Base-by-base conservation (phyloP, 2,797 vertebrate genomes). In the Morelia viridis region DNA sequence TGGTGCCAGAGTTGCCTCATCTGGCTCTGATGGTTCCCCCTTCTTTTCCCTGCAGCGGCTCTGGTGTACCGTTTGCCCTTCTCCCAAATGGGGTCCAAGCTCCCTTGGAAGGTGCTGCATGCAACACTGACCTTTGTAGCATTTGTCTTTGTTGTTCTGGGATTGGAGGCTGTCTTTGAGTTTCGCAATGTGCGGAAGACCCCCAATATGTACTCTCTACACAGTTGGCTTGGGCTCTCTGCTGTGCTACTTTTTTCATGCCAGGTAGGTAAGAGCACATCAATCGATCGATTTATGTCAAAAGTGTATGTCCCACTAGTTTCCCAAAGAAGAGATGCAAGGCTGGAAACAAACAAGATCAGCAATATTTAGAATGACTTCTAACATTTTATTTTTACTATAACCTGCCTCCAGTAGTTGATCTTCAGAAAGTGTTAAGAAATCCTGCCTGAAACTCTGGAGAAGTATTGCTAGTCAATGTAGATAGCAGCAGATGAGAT, bases 211-310 rank as follows among this genome's bases (percentile, higher is more conserved):
- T 99, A 99, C 95, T 99, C 99, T 0, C 90, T 99, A 93, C 99
- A 99, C 97, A 99, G 99, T 97, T 99, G 99, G 99, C 94, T 99
- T 89, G 99, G 99, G 41, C 97, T 99, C 50, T 80, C 58, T 19
- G 97, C 98, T 0, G 89, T 97, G 1, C 94, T 98, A 90, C 97
- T 99, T 71, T 99, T 99, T 3, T 96, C 98, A 88, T 93, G 96
- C 9, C 99, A 99, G 98, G 99, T 99, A 93, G 31, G 96, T 96
- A 7, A 65, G 26, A 89, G 11, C 15, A 11, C 22, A 2, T 28
- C 13, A 88, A 22, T 58, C 7, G 28, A 85, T 56, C 13, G 46
- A n/a, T 31, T 80, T 61, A 41, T 89, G 76, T 83, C 46, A 11
- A 61, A 90, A 83, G 3, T 10, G 28, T 61, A 60, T 58, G 10